Evolutionary conservation across 2,888 invertebrate genomes (phyloP).

Genomic region (Torymus texanus): DNA sequence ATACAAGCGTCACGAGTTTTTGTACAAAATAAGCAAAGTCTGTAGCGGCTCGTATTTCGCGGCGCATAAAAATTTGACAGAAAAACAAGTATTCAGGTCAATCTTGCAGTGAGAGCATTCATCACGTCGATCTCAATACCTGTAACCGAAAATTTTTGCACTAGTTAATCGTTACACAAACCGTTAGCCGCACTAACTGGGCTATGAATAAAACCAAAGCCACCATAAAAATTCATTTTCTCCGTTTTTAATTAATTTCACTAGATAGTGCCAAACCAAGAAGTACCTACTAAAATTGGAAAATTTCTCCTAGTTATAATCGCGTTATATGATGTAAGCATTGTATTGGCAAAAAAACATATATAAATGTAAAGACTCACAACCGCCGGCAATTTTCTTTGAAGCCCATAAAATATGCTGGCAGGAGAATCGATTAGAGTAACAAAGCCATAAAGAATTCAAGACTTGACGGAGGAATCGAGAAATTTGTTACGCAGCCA

Average conservation of each 20-base stretch:
- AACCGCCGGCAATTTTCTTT: constrained; percentile 15
- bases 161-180: neutral
- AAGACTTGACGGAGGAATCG: constrained; percentile 12
- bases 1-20: no score
- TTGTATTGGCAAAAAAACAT: constrained; percentile 5
- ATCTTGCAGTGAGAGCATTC: neutral
- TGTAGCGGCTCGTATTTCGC: neutral
- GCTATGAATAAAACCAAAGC: no score
- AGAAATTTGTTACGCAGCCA: constrained; percentile 30
- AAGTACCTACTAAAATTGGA: no score
- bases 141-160: neutral
- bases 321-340: neutral
- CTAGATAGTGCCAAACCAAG: no score
- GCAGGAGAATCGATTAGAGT: constrained; percentile 30
- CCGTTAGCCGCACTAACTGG: no score
- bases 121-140: neutral
- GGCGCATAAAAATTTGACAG: neutral
- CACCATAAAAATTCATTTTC: no score
- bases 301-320: no score
- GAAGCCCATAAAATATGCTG: constrained; percentile 6
- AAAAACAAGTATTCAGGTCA: constrained; percentile 15
- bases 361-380: neutral
- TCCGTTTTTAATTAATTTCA: no score
- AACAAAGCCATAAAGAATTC: constrained; percentile 31
- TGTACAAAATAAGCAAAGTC: no score